Percentiles rank a stretch among this genome's conserved stretches.
phyloP scores from a whole-genome alignment of 37 sponge, comb jelly and placozoan species.

The Aphrocallistes beatrix region DNA sequence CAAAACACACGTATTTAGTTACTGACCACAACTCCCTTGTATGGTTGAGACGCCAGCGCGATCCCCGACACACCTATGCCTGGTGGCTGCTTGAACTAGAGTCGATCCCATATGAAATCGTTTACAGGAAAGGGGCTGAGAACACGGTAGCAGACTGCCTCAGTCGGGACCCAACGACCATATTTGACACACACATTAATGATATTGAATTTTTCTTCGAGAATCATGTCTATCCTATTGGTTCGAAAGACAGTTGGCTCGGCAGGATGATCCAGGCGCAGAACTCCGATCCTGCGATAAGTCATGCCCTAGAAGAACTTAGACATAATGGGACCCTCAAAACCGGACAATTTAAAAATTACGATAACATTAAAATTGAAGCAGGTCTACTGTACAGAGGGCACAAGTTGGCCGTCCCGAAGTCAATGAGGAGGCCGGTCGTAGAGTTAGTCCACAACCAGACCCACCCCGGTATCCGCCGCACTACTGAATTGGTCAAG shows the following conservation, averaged over 20 bases:
- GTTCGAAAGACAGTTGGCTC: background rate
- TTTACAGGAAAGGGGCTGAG: background rate
- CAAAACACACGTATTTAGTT: background rate
- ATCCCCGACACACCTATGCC: constrained; percentile 13
- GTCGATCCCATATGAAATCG: background rate
- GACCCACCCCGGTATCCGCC: background rate
- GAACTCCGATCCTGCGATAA: too few relatives aligned
- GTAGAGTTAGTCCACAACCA: background rate
- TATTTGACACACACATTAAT: background rate
- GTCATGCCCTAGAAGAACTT: too few relatives aligned
- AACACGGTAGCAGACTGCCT: background rate
- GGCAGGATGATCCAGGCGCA: too few relatives aligned
- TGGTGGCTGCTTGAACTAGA: background rate
- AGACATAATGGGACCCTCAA: too few relatives aligned
- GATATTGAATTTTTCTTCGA: background rate
- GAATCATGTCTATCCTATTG: background rate
- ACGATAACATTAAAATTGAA: background rate
- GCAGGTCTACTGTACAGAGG: background rate
- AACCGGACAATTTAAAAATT: too few relatives aligned
- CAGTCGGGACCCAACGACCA: background rate
- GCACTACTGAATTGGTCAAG: background rate
- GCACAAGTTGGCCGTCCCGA: background rate
- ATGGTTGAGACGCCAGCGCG: constrained; percentile 27
- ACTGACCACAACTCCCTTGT: constrained; percentile 23
- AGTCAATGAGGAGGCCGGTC: background rate